Conservation (phyloP, 2,888 invertebrate genomes). For the Zhuqinia jingwanae region DNA sequence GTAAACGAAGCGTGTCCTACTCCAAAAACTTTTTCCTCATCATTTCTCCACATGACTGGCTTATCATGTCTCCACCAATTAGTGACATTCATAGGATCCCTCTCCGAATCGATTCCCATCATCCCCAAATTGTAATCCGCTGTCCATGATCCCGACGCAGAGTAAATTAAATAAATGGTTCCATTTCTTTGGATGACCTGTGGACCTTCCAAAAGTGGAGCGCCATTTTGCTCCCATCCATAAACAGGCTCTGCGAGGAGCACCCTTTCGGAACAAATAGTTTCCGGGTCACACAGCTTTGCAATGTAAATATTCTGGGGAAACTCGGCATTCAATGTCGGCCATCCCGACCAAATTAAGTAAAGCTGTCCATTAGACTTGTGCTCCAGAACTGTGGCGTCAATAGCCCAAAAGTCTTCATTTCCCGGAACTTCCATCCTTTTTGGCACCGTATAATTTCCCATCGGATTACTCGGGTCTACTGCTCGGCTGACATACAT, state of each 20-base stretch:
- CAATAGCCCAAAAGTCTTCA: slow-evolving; percentile 74
- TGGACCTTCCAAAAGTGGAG: slow-evolving; percentile 64
- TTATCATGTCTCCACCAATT: slow-evolving; percentile 74
- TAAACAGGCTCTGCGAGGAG: slow-evolving; percentile 61
- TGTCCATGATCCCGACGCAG: slow-evolving; percentile 75
- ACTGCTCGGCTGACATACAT: slow-evolving; percentile 75
- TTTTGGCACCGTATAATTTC: slow-evolving; percentile 64
- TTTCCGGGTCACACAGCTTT: slow-evolving; percentile 66
- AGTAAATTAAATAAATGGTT: slow-evolving; percentile 70
- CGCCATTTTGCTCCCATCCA: slow-evolving; percentile 72
- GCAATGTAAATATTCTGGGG: slow-evolving; percentile 77
- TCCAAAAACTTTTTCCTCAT: slow-evolving; percentile 72
- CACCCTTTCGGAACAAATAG: slow-evolving; percentile 67
- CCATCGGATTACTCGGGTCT: slow-evolving; percentile 72
- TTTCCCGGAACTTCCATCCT: slow-evolving; percentile 69
- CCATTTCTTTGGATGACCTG: slow-evolving; percentile 12
- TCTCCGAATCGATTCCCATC: slow-evolving; percentile 72
- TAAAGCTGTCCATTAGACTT: slow-evolving; percentile 73
- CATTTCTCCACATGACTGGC: slow-evolving; percentile 75
- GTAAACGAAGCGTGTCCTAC: slow-evolving; percentile 76
- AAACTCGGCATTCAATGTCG: slow-evolving; percentile 63
- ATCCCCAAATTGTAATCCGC: slow-evolving; percentile 73
- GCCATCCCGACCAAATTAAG: slow-evolving; percentile 76
- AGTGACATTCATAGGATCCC: slow-evolving; percentile 65
- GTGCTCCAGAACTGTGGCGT: slow-evolving; percentile 69